Evolutionary conservation across 2,797 vertebrate genomes (phyloP), one percentile per base, ranked within the genome.

Genomic region (Hybognathus amarus): DNA sequence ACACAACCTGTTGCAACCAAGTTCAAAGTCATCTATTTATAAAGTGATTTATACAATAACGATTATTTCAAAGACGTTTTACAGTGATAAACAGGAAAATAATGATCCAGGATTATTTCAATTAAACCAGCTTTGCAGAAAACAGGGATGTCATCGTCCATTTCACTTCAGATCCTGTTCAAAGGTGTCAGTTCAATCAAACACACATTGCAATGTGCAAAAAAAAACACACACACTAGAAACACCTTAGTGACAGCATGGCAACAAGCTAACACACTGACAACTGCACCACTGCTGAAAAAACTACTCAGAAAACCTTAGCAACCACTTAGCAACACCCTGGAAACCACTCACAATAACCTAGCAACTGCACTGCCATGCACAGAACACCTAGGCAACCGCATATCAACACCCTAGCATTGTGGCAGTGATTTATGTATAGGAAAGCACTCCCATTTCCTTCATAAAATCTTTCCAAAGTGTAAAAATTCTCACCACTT

Each of bases 401-500:
- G 12, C 6, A 36, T 36, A 36, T 5, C 36, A 36, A 36, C 36
- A 36, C 36, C 36, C 36, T 36, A 36, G 36, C 36, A 2, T 17
- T 33, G 7, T 66, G 63, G 63, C 63, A 66, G 38, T 12, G 56
- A 61, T n/a, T 68, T 68, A 15, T 68, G 11, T 6, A n/a, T 40
- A 0, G 22, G 5, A 22, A 68, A 42, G 36, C 22, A 42, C 22
- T 15, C 10, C n/a, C n/a, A 61, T 61, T 54, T 74, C 22, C 7
- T 18, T 64, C 27, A 30, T 12, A 27, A 50, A 47, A 8, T 68
- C 5, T 6, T 50, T 1, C 24, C 24, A 27, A 90, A 85, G 17
- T 69, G 18, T 40, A 71, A 75, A 30, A 8, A 17, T 17, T n/a
- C 61, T 67, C 93, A 99, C 98, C 97, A 95, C 97, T 97, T 85